Evolutionary conservation across 2,113 vertebrate genomes (phyloP), one percentile per base, ranked within the genome.

Genomic region (Australoheros scitulus): DNA sequence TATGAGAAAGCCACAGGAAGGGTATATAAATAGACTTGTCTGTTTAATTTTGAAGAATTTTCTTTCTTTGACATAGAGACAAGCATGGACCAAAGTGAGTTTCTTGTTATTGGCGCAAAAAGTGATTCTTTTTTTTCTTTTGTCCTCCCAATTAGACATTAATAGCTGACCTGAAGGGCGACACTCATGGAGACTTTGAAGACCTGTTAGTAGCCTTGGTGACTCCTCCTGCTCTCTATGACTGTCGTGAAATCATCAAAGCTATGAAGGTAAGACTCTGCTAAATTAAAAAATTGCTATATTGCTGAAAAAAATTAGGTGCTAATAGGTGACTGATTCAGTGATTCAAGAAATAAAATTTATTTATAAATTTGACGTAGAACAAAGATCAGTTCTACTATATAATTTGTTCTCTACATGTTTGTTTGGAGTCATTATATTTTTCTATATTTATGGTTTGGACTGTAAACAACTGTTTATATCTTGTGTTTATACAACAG

Each of bases 121-220:
- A 41, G 18, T 75, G 22, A 57, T 10, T 81, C 2, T 36, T 2
- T 8, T 26, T 2, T 61, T 7, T 22, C 43, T 15, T 8, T 6
- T 11, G 6, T 34, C 22, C n/a, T 50, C 17, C 6, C 17, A 11
- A 7, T 63, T 77, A 98, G 97, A 88, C 88, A 60, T 90, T 98
- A 68, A 93, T 94, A 47, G 96, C 93, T 83, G 97, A 97, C 77
- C 90, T 98, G 90, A 90, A 97, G 86, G 95, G 96, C 1, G 97
- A 98, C 81, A 97, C 97, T 41, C 96, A 94, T 1, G 97, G 97
- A 68, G 89, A 97, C 77, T 96, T 98, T 77, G 93, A 97, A 88
- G 86, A 94, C 10, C 8, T 96, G 79, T 88, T 97, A 64, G 94
- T 96, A 5, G 96, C 95, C 47, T 93, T 98, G 6, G 91, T 96